These are phyloP conservation scores for Platysteira castanea DNA, from an alignment of 2,113 vertebrate species.

Conservation along the genomic window DNA sequence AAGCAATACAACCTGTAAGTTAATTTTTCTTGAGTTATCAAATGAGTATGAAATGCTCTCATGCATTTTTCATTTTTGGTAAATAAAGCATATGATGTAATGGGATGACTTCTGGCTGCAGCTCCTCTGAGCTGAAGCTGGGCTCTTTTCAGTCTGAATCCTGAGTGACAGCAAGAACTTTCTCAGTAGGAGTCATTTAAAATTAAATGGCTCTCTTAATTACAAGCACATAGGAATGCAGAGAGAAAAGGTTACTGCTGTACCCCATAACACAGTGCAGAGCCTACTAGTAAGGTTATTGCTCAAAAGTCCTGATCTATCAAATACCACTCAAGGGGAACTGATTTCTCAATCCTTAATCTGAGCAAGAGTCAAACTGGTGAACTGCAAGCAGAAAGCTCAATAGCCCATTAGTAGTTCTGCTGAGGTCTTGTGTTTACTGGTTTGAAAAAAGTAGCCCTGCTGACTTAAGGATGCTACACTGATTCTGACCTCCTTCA, in stretches of 20 bases:
- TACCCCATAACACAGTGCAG: neutral
- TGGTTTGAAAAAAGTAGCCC: neutral
- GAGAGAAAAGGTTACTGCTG: neutral
- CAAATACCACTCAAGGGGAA: neutral
- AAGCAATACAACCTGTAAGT: neutral
- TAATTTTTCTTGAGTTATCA: neutral
- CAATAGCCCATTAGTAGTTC: neutral
- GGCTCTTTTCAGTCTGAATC: neutral
- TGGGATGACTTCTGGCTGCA: neutral
- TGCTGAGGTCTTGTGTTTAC: neutral
- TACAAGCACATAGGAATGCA: neutral
- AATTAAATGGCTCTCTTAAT: neutral
- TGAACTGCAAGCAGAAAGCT: neutral
- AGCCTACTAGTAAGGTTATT: neutral
- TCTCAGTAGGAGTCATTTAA: neutral
- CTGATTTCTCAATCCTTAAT: neutral
- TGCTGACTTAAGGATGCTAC: neutral
- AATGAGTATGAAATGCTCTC: neutral
- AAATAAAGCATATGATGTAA: neutral
- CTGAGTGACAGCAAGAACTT: neutral
- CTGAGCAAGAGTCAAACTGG: neutral
- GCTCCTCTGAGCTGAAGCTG: neutral
- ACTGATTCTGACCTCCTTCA: neutral
- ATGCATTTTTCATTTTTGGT: neutral
- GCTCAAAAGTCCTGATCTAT: neutral